These are phyloP conservation scores for Drosophila lowei DNA, from an alignment of 1,140 invertebrate genomes.

Conservation along the genomic window DNA sequence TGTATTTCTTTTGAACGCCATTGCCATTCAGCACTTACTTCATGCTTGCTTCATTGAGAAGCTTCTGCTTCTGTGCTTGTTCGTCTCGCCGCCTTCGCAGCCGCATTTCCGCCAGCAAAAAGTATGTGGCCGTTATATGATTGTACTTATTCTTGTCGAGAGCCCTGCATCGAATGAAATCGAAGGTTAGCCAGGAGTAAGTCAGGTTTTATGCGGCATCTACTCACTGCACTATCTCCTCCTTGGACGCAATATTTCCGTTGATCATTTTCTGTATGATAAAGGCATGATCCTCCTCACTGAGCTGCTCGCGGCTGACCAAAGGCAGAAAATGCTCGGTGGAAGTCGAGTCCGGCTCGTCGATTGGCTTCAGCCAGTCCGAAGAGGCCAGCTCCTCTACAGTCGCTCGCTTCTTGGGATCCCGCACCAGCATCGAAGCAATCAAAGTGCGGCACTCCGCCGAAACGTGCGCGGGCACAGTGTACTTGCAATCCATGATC, in stretches of 20 bases:
- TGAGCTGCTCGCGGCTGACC: conserved; percentile 91
- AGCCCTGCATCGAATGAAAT: conserved; percentile 86
- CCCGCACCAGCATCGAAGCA: conserved; percentile 94
- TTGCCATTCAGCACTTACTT: conserved; percentile 32
- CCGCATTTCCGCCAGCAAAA: conserved; percentile 96
- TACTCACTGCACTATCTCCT: conserved; percentile 94
- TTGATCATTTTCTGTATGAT: conserved; percentile 98
- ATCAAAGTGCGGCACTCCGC: conserved; percentile 93
- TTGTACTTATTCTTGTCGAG: conserved; percentile 98
- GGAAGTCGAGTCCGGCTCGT: conserved; percentile 60
- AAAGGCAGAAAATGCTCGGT: conserved; percentile 88
- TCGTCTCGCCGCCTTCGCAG: conserved; percentile 89
- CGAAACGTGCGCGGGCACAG: conserved; percentile 95
- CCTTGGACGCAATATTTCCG: conserved; percentile 96
- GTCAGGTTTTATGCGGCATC: not conserved
- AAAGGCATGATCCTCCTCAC: conserved; percentile 95
- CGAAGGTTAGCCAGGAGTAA: not conserved
- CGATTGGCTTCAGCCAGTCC: conserved; percentile 89
- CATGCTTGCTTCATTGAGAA: conserved; percentile 50
- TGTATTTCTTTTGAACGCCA: not conserved
- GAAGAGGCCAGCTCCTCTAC: conserved; percentile 95
- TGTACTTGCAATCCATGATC: conserved; percentile 99
- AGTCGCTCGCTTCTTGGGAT: conserved; percentile 94
- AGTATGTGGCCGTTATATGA: conserved; percentile 99
- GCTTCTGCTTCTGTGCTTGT: conserved; percentile 83